phyloP scores from a whole-genome alignment of 2,113 vertebrate species.

The Oryzias celebensis region DNA sequence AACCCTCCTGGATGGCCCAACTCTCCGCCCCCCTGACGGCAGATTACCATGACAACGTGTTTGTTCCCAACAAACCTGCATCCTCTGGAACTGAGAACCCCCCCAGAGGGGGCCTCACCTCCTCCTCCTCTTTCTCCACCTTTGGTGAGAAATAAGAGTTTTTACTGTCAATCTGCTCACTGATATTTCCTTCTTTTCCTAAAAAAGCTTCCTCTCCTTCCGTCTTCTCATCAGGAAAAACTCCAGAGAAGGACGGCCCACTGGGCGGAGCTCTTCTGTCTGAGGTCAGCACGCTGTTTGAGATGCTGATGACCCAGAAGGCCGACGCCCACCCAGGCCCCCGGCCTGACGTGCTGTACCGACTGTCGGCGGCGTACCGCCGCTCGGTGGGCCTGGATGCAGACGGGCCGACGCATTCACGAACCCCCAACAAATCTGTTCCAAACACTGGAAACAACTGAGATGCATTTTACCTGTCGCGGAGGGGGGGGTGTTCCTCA shows the following conservation, averaged over 20 bases:
- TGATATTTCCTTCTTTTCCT: no score
- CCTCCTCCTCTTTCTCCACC: constrained; percentile 85
- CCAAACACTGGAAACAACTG: no score
- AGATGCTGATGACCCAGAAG: constrained; percentile 89
- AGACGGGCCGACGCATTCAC: constrained; percentile 11
- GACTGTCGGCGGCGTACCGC: constrained; percentile 83
- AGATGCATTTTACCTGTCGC: no score
- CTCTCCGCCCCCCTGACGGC: constrained; percentile 84
- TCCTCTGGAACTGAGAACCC: constrained; percentile 52
- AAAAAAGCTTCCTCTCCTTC: no score
- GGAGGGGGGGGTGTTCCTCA: no score
- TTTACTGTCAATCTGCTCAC: no score
- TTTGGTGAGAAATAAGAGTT: constrained; percentile 73
- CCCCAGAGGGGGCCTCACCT: constrained; percentile 59
- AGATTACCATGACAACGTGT: constrained; percentile 92
- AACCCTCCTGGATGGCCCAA: constrained; percentile 87
- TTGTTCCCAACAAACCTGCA: constrained; percentile 71
- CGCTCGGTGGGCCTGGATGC: constrained; percentile 80
- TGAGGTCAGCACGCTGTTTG: constrained; percentile 91
- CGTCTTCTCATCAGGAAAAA: constrained; percentile 64
- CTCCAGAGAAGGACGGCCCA: constrained; percentile 68
- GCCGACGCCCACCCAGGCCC: constrained; percentile 76
- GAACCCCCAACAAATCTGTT: no score
- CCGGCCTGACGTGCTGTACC: constrained; percentile 81
- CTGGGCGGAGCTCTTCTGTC: constrained; percentile 86